These are phyloP conservation scores for Daphoenositta chrysoptera DNA, from an alignment of 2,113 vertebrate genomes.

Conservation along the genomic window DNA sequence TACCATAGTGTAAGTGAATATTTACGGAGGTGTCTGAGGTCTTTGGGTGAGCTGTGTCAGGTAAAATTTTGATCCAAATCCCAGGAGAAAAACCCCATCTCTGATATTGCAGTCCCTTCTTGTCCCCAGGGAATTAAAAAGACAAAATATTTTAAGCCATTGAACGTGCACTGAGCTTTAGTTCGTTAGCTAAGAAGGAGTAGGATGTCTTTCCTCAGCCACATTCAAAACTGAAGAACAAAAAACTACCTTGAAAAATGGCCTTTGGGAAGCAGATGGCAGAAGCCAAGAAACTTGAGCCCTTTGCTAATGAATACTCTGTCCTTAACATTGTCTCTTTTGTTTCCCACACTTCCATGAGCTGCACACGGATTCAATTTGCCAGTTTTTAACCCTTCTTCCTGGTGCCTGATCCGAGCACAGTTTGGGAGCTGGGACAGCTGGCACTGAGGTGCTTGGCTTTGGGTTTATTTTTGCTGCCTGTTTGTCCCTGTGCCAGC, in stretches of 20 bases:
- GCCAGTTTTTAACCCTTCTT: conserved; percentile 23
- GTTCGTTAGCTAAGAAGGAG: not conserved
- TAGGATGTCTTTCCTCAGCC: conserved; percentile 6
- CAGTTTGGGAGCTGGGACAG: not conserved
- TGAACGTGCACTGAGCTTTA: not conserved
- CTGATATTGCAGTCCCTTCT: not conserved
- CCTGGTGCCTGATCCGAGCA: not conserved
- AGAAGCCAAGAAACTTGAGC: conserved; percentile 62
- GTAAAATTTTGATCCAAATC: not conserved
- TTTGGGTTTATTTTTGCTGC: not conserved
- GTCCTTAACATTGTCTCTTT: conserved; percentile 59
- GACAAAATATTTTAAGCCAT: not conserved
- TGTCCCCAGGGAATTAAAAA: not conserved
- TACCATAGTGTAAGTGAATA: not conserved
- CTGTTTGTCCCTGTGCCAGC: not conserved
- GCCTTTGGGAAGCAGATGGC: conserved; percentile 21
- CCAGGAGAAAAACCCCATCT: not conserved
- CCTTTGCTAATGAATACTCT: conserved; percentile 40
- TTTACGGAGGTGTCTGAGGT: not conserved
- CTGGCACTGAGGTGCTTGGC: not conserved
- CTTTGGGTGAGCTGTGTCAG: not conserved
- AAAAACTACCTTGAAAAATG: conserved; percentile 62
- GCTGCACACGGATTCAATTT: conserved; percentile 35
- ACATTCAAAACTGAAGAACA: conserved; percentile 21
- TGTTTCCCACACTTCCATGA: conserved; percentile 45